Base-by-base conservation (phyloP, 2,888 invertebrate genomes). In the Pachliopta kotzebuea region DNA sequence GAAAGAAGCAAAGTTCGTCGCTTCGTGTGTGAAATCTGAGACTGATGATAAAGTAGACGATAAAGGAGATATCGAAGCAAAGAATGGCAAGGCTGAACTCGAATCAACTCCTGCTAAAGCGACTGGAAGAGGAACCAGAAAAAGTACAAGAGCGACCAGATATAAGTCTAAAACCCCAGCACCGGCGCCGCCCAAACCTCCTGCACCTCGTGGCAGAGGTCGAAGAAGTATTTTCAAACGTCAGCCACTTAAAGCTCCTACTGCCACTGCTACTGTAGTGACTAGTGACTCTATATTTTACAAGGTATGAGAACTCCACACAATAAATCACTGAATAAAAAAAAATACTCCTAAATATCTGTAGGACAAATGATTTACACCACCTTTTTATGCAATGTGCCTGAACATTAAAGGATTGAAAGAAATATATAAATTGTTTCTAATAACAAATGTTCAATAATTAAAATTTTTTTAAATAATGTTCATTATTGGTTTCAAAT, bases 161-260 rank as follows among this genome's bases (percentile, higher is more conserved):
- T 93, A 93, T 65, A 94, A 94, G 69, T 77, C 93, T 0, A 93
- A 90, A 70, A 83, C 87, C 2, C 79, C 85, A 0, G 80, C 79
- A 0, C 78, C 82, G 0, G 70, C 79, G 7, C 68, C 84, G 7
- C 54, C 83, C 4, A 90, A 89, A 64, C 71, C 79, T 0, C 71
- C 88, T 0, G 82, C 81, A 0, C 91, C 94, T 0, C 93, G 96
- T 77, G 96, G 96, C 1, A 94, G 96, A 73, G 96, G 96, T 20
- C 92, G 97, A 3, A 89, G 97, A 67, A 93, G 95, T 61, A 93
- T 97, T 65, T 96, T 96, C 76, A 96, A 96, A 81, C 94, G 95
- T 74, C 94, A 93, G 26, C 96, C 97, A 0, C 92, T 96, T 4
- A 97, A 96, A 83, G 96, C 97, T 0, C 96, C 97, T 0, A 93